A percentile compares a stretch with the other conserved stretches of the same genome.
Evolutionary conservation across 2,797 vertebrate species (phyloP).

Genomic region (Sarcoramphus papa): DNA sequence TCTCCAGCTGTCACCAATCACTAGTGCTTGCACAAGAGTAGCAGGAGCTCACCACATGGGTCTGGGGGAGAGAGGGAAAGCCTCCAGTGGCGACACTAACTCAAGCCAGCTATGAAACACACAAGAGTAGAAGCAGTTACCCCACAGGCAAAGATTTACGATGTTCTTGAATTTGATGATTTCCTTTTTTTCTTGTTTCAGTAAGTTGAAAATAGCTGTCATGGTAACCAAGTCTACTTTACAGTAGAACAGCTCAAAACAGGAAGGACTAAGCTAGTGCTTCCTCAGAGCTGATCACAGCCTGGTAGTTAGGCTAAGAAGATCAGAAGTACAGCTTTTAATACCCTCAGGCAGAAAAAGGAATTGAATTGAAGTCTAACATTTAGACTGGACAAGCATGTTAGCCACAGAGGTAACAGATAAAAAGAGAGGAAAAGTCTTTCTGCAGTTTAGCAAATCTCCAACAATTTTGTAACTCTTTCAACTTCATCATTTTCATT

Average conservation of each 20-base stretch:
- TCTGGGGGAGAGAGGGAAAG: not conserved
- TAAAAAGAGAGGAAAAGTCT: not conserved
- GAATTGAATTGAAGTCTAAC: not conserved
- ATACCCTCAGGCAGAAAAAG: not conserved
- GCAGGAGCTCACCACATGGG: not conserved
- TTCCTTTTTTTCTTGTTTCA: not conserved
- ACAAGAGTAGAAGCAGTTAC: not conserved
- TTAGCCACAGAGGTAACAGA: not conserved
- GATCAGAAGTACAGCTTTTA: not conserved
- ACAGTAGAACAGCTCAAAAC: not conserved
- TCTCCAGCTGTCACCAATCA: not conserved
- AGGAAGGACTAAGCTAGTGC: not conserved
- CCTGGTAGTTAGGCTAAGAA: not conserved
- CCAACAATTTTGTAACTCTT: not conserved
- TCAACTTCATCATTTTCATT: not conserved
- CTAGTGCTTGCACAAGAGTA: not conserved
- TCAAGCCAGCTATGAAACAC: not conserved
- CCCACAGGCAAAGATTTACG: not conserved
- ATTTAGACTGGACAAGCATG: not conserved
- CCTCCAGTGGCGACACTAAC: not conserved
- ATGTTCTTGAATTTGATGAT: not conserved
- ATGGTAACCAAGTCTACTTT: not conserved
- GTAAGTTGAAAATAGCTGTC: not conserved
- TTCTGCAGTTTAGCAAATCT: not conserved
- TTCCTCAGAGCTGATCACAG: not conserved